phyloP scores from a whole-genome alignment of 2,888 invertebrate genomes.

The Hermodice carunculata region DNA sequence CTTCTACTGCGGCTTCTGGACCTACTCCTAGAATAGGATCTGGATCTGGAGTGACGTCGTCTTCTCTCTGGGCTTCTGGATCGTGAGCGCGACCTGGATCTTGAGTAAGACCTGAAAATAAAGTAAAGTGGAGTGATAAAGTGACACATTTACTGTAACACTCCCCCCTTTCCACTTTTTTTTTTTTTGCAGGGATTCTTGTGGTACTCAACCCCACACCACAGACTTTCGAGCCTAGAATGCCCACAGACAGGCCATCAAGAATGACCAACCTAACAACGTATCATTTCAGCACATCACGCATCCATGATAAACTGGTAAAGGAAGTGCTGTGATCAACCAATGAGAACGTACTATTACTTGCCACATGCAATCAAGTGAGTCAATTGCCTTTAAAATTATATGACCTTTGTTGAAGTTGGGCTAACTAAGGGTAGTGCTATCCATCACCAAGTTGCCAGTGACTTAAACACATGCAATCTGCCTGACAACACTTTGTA shows the following conservation, averaged over 20 bases:
- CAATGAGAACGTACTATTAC: too few species aligned
- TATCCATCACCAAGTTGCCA: too few species aligned
- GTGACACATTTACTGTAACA: slow-evolving; percentile 15
- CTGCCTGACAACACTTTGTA: too few species aligned
- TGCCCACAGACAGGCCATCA: slow-evolving; percentile 14
- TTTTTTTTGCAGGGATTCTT: not conserved
- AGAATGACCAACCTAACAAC: too few species aligned
- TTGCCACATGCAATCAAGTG: too few species aligned
- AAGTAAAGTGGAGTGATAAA: slow-evolving; percentile 11
- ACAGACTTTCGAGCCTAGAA: not conserved
- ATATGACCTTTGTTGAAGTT: too few species aligned
- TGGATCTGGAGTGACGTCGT: slow-evolving; percentile 43
- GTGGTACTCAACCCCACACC: slow-evolving; percentile 19
- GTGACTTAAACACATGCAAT: too few species aligned
- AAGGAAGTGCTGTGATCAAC: too few species aligned
- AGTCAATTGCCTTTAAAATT: too few species aligned
- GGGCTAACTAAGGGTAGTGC: too few species aligned
- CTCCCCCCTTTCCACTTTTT: not conserved
- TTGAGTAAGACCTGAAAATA: slow-evolving; percentile 35
- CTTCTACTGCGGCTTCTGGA: slow-evolving; percentile 46
- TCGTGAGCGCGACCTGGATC: slow-evolving; percentile 49
- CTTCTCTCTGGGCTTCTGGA: slow-evolving; percentile 47
- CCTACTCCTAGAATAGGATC: slow-evolving; percentile 46
- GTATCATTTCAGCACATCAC: too few species aligned
- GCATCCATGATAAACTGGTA: too few species aligned